Evolutionary conservation across 2,797 vertebrate species (phyloP).

Genomic region (Sebastes minor): DNA sequence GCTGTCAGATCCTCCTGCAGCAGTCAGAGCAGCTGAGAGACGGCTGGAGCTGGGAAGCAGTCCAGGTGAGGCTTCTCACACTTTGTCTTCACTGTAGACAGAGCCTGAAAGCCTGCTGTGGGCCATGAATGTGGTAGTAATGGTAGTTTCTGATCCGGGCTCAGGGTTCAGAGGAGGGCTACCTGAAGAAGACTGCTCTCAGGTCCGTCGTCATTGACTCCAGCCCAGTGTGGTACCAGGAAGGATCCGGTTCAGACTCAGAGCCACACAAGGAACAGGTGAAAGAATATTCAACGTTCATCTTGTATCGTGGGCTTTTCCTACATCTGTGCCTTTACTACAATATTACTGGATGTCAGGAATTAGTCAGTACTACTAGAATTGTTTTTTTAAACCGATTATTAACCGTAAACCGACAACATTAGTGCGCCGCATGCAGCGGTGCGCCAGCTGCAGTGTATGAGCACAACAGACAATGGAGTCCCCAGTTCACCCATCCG

Average conservation of each 20-base stretch:
- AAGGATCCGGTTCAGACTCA: not conserved
- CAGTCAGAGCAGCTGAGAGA: constrained; percentile 69
- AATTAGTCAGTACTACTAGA: not conserved
- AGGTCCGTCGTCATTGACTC: constrained; percentile 15
- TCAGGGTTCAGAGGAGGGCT: constrained; percentile 71
- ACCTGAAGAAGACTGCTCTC: constrained; percentile 69
- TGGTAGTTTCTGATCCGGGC: not conserved
- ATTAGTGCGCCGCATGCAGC: too few relatives aligned
- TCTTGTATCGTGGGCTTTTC: not conserved
- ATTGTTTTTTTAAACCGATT: too few relatives aligned
- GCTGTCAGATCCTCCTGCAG: constrained; percentile 71
- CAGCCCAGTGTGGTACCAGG: not conserved
- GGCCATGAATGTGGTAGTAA: not conserved
- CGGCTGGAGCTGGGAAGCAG: constrained; percentile 76
- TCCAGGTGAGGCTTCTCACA: constrained; percentile 60
- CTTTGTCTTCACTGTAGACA: not conserved
- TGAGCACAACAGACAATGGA: too few relatives aligned
- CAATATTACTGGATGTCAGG: not conserved
- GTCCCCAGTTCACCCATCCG: too few relatives aligned
- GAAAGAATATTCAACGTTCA: too few relatives aligned
- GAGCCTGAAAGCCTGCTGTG: not conserved
- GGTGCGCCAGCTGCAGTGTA: too few relatives aligned
- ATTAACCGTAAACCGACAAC: too few relatives aligned
- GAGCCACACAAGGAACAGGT: not conserved
- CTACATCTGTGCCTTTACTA: not conserved